Conservation (phyloP, 2,888 invertebrate species). For the Plebejus argus region DNA sequence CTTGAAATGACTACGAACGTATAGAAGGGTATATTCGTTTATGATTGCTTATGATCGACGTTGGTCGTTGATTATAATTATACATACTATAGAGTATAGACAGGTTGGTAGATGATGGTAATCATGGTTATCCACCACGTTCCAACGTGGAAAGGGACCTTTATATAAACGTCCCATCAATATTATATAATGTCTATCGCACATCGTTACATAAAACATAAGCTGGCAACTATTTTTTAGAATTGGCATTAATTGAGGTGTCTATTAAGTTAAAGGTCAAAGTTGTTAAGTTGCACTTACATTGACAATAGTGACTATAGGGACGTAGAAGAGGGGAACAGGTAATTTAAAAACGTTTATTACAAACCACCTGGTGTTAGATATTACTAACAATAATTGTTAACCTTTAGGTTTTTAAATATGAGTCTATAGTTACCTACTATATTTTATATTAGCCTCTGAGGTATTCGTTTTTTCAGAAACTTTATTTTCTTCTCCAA, state of each 20-base stretch:
- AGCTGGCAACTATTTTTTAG: neutral
- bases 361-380: slow-evolving; percentile 4
- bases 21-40: no score
- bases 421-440: neutral
- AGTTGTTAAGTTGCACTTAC: slow-evolving; percentile 23
- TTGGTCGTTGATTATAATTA: no score
- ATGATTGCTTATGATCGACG: no score
- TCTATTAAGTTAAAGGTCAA: slow-evolving; percentile 9
- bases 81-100: no score
- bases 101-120: no score
- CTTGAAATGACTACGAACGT: no score
- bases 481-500: neutral
- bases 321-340: neutral
- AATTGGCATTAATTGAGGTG: slow-evolving; percentile 4
- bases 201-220: slow-evolving; percentile 10
- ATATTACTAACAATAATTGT: neutral
- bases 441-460: neutral
- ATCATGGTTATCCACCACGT: neutral
- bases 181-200: neutral
- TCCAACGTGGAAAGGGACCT: neutral
- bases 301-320: slow-evolving; percentile 15
- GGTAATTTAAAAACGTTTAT: neutral
- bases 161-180: slow-evolving; percentile 1
- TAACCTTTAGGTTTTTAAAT: neutral
- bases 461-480: neutral